A percentile compares a stretch with the other conserved stretches of the same genome.
phyloP scores from a whole-genome alignment of 2,113 vertebrate genomes.

The Hyaena hyaena region DNA sequence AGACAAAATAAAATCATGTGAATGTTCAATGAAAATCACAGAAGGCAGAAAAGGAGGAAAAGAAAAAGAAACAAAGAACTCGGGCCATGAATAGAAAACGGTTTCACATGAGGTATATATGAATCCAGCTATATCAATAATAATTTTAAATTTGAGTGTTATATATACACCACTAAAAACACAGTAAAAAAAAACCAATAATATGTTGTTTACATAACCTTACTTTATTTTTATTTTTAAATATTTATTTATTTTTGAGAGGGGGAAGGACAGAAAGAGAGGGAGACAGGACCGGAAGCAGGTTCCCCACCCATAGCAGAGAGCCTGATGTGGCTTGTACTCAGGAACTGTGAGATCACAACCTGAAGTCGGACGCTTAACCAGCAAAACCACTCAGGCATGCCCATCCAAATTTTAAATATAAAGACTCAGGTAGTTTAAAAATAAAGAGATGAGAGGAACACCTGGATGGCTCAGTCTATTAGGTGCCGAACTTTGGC shows the following conservation, averaged over 20 bases:
- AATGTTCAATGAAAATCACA: neutral
- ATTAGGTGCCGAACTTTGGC: no score
- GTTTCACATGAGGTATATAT: neutral
- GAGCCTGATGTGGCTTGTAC: no score
- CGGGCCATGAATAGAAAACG: neutral
- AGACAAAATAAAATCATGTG: neutral
- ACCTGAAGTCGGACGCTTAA: no score
- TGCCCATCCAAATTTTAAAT: neutral
- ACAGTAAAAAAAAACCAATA: neutral
- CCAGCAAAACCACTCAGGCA: no score
- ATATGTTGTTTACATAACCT: neutral
- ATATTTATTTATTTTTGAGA: no score
- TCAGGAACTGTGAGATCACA: no score
- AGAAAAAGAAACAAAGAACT: neutral
- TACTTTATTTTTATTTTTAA: neutral
- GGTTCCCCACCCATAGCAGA: no score
- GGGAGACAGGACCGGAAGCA: no score
- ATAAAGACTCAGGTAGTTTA: neutral
- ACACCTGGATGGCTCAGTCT: no score
- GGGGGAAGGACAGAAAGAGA: no score
- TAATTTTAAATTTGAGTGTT: neutral
- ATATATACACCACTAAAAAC: neutral
- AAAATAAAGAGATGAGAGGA: neutral
- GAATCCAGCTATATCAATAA: neutral
- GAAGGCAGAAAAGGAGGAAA: neutral